Conservation (phyloP, 2,113 vertebrate species). For the Thymallus thymallus region DNA sequence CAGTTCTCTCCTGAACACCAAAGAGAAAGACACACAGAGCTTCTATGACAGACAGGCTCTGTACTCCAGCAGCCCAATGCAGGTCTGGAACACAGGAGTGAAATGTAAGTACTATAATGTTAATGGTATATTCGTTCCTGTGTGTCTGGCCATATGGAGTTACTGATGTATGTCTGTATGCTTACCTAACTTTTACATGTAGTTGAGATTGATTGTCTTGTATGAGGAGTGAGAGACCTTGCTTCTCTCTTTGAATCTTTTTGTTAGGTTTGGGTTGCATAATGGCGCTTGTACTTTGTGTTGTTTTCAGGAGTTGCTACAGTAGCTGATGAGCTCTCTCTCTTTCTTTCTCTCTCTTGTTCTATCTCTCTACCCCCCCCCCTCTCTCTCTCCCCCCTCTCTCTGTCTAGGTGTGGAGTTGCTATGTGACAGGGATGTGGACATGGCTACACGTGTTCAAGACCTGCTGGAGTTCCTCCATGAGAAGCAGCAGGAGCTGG, state of each 20-base stretch:
- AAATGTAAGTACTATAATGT: conserved; percentile 19
- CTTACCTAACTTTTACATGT: too few relatives aligned
- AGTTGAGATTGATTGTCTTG: too few relatives aligned
- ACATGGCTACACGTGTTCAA: conserved; percentile 96
- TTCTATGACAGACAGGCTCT: not conserved
- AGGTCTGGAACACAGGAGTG: not conserved
- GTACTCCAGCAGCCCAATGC: conserved; percentile 8
- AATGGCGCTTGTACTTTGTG: too few relatives aligned
- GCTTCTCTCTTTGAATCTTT: too few relatives aligned
- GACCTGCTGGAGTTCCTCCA: conserved; percentile 96
- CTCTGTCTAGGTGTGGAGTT: conserved; percentile 85
- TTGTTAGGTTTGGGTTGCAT: too few relatives aligned
- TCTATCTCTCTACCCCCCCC: not conserved
- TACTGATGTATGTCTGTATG: not conserved
- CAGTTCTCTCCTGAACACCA: not conserved
- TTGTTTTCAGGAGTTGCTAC: too few relatives aligned
- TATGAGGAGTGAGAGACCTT: too few relatives aligned
- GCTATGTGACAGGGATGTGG: conserved; percentile 92
- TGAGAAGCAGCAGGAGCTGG: conserved; percentile 97
- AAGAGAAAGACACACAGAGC: not conserved
- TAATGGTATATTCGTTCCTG: not conserved
- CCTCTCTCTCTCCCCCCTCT: not conserved
- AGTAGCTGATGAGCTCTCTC: not conserved
- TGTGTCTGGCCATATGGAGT: not conserved
- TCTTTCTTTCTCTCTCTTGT: too few relatives aligned